Evolutionary conservation across 2,113 vertebrate genomes (phyloP).

Genomic region (rat (Rattus norvegicus)): DNA sequence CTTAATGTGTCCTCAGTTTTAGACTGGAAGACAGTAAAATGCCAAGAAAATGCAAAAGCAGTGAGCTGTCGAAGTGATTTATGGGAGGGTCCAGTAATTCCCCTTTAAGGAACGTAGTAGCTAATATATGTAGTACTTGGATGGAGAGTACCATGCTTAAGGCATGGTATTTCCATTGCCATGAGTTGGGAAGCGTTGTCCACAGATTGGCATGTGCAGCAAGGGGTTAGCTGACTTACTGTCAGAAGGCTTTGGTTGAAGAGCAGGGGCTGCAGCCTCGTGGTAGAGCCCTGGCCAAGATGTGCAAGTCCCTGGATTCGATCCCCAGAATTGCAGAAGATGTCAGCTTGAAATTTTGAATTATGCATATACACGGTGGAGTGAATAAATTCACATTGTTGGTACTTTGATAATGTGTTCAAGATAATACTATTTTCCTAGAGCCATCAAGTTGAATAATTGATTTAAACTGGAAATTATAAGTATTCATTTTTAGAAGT

Average conservation of each 20-base stretch:
- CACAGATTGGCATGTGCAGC: not conserved
- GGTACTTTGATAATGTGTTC: not conserved
- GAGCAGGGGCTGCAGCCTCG: too few species aligned
- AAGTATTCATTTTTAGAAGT: not conserved
- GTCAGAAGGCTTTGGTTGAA: not conserved
- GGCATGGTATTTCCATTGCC: not conserved
- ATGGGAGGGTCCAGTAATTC: not conserved
- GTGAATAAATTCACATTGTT: not conserved
- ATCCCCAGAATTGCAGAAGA: not conserved
- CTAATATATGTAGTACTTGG: not conserved
- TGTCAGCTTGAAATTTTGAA: not conserved
- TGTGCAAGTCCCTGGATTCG: not conserved
- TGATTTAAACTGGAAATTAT: not conserved
- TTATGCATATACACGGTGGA: not conserved
- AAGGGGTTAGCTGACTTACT: not conserved
- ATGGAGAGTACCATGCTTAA: not conserved
- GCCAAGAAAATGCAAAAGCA: conserved; percentile 15
- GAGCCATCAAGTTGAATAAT: not conserved
- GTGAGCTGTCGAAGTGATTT: conserved; percentile 1
- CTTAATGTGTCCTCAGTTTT: not conserved
- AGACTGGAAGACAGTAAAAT: not conserved
- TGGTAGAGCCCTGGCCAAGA: not conserved
- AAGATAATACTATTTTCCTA: conserved; percentile 7
- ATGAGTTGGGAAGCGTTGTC: not conserved
- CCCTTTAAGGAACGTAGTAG: not conserved